Conservation (phyloP, 2,888 invertebrate species). For the Erebia aethiops region DNA sequence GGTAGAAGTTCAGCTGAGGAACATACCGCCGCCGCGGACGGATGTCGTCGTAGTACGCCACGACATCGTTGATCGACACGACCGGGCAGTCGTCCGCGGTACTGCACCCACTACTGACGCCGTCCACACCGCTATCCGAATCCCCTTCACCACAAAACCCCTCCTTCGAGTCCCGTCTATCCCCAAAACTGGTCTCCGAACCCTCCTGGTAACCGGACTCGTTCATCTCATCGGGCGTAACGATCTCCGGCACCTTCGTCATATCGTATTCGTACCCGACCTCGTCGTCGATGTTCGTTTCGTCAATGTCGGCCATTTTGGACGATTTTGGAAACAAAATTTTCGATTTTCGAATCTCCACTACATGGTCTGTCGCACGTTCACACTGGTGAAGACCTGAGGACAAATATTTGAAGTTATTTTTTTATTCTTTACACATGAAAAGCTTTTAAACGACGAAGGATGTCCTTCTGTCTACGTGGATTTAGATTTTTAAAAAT, state of each 20-base stretch:
- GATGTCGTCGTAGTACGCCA: conserved; percentile 77
- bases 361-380: conserved; percentile 69
- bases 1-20: conserved; percentile 77
- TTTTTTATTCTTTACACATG: neutral
- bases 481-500: too few species aligned
- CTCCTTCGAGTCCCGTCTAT: conserved; percentile 73
- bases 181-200: conserved; percentile 74
- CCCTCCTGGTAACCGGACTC: conserved; percentile 78
- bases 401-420: conserved; percentile 15
- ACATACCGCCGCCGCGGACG: conserved; percentile 70
- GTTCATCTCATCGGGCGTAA: conserved; percentile 75
- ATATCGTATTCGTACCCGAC: conserved; percentile 69
- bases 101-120: conserved; percentile 83
- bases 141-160: conserved; percentile 75
- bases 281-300: conserved; percentile 67
- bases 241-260: conserved; percentile 74
- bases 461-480: too few species aligned
- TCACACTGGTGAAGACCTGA: conserved; percentile 67
- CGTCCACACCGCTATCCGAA: conserved; percentile 82
- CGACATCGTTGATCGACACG: conserved; percentile 78
- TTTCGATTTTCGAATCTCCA: conserved; percentile 55
- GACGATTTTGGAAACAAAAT: conserved; percentile 38
- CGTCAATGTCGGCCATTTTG: conserved; percentile 69
- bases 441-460: too few species aligned
- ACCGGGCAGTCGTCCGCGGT: conserved; percentile 82